These are phyloP conservation scores for Oxygymnocypris stewartii DNA, from an alignment of 2,113 vertebrate species.

Conservation along the genomic window DNA sequence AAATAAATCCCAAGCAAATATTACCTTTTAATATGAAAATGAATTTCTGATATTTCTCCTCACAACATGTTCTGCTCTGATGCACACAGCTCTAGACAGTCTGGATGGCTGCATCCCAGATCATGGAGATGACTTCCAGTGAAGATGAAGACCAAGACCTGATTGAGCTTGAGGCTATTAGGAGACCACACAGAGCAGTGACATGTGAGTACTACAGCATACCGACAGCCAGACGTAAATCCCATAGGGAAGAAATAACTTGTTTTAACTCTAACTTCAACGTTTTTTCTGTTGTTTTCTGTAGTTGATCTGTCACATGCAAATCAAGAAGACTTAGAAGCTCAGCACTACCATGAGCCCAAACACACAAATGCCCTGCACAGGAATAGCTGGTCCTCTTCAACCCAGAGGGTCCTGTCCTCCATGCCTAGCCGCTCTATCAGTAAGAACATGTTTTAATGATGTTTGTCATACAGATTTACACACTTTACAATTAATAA, in stretches of 20 bases:
- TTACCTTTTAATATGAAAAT: not conserved
- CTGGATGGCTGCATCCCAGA: not conserved
- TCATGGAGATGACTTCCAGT: not conserved
- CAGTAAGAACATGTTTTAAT: constrained; percentile 53
- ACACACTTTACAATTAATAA: not conserved
- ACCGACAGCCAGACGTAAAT: not conserved
- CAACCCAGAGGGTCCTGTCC: constrained; percentile 57
- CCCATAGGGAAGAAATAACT: not conserved
- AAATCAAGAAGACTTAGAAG: not conserved
- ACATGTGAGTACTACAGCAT: not conserved
- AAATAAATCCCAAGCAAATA: not conserved
- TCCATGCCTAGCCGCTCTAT: constrained; percentile 65
- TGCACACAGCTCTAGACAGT: not conserved
- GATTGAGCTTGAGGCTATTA: not conserved
- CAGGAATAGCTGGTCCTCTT: constrained; percentile 54
- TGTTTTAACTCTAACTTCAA: not conserved
- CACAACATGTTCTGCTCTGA: not conserved
- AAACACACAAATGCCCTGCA: constrained; percentile 7
- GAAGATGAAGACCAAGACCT: not conserved
- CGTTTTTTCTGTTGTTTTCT: not conserved
- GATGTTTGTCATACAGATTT: not conserved
- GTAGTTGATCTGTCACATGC: not conserved
- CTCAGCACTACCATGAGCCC: not conserved
- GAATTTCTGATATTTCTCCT: not conserved
- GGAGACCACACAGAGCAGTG: not conserved